Evolutionary conservation across 92 coral and sea anemone species (phyloP).

Genomic region (Siderastrea siderea): DNA sequence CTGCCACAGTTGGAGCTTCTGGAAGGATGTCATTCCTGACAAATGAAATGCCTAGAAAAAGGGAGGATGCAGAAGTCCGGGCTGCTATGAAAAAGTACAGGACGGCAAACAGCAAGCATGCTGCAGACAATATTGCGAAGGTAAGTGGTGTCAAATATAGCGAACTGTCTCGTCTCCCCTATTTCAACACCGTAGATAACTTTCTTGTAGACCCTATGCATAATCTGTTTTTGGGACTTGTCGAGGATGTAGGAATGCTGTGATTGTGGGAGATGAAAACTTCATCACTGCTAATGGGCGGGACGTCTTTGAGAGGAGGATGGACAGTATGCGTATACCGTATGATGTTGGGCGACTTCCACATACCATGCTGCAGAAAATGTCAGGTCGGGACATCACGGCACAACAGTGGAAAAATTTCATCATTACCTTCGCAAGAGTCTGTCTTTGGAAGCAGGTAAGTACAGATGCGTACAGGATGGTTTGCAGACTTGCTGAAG

Average conservation of each 20-base stretch:
- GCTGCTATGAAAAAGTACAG: conserved; percentile 15
- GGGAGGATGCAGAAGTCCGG: conserved; percentile 31
- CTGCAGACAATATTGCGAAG: conserved; percentile 35
- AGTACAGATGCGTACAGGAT: conserved; percentile 30
- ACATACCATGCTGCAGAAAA: not conserved
- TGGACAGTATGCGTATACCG: conserved; percentile 48
- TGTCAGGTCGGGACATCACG: conserved; percentile 40
- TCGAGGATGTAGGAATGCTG: conserved; percentile 33
- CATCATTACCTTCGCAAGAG: conserved; percentile 31
- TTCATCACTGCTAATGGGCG: conserved; percentile 34
- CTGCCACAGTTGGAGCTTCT: conserved; percentile 58
- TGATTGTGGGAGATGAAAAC: not conserved
- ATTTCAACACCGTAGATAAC: not conserved
- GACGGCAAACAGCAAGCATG: conserved; percentile 16
- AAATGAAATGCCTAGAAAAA: not conserved
- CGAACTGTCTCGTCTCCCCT: too few species aligned
- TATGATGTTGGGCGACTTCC: conserved; percentile 30
- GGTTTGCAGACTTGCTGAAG: conserved; percentile 34
- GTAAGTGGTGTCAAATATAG: too few species aligned
- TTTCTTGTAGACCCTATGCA: not conserved
- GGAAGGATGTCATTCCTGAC: conserved; percentile 54
- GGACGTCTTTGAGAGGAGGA: conserved; percentile 20
- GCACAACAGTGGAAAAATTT: conserved; percentile 14
- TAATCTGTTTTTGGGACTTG: conserved; percentile 36
- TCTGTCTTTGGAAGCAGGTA: conserved; percentile 42